Base-by-base conservation (phyloP, 64 coral and sea anemone genomes). In the Orbicella faveolata region DNA sequence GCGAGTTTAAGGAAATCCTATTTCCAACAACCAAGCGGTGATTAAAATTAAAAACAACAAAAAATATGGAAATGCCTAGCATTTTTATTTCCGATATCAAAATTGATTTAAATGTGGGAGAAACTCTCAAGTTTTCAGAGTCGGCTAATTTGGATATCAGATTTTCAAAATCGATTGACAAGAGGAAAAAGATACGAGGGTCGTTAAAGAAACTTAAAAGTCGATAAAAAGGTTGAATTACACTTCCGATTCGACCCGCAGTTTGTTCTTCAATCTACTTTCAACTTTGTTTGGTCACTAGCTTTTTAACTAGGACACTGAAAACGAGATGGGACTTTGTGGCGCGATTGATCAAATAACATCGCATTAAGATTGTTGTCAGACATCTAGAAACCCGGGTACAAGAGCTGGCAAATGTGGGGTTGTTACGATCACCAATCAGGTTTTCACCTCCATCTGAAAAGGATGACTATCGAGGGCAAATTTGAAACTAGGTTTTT, bases 111-210 rank as follows among this genome's bases (percentile, higher is more conserved):
- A 79, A 79, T 70, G 39, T 41, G 37, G 82, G 16, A 36, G 5
- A 70, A 65, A 36, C 79, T 81, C 79, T 81, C 52, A 81, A 84
- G 63, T 84, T 84, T 70, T 84, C 82, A 84, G 52, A 72, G 51
- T 84, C 82, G 39, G 82, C 36, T 84, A 84, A 84, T 84, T 70
- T 84, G 39, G 82, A 70, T 84, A 84, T 84, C 63, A 52, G 64
- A 72, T 84, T 70, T 69, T 70, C 19, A 9, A 66, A 84, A 52
- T 84, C 82, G 82, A 83, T 66, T 72, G 64, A 84, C 82, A 84
- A 84, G 36, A 69, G 64, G 36, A 84, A 84, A 83, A 83, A 84
- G 82, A 84, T 84, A 84, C 82, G 63, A 67, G 67, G 36, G 64
- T 72, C 64, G 37, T 84, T 72, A 51, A 26, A 72, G 64, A 65